These are phyloP conservation scores for Apostichopus parvimensis DNA, from an alignment of 35 echinoderm and acorn worm species.

Conservation along the genomic window DNA sequence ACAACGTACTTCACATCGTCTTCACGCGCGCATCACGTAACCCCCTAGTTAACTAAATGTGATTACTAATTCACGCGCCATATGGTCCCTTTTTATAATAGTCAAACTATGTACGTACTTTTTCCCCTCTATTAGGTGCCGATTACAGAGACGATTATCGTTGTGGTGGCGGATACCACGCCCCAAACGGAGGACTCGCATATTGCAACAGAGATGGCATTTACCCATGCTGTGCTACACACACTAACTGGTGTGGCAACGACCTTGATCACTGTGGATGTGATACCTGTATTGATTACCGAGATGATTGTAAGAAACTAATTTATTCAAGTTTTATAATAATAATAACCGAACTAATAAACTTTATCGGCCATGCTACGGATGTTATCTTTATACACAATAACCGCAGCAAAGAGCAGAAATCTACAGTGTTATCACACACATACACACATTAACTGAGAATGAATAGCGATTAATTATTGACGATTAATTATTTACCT, in stretches of 20 bases:
- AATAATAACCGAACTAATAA: not conserved
- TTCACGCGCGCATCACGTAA: too few species aligned
- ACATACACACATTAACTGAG: not conserved
- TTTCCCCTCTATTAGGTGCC: not conserved
- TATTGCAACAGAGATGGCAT: not conserved
- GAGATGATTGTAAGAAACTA: constrained; percentile 16
- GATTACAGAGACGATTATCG: constrained; percentile 3
- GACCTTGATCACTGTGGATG: constrained; percentile 25
- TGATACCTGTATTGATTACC: constrained; percentile 18
- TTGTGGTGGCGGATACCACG: constrained; percentile 12
- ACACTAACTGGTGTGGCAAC: constrained; percentile 32
- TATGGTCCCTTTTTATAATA: too few species aligned
- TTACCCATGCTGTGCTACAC: constrained; percentile 4
- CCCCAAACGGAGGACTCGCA: not conserved
- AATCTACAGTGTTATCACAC: not conserved
- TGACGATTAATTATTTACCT: not conserved
- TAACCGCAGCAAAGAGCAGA: not conserved
- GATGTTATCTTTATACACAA: not conserved
- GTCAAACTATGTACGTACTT: too few species aligned
- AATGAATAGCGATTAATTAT: not conserved
- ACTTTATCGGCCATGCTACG: not conserved
- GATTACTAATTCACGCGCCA: too few species aligned
- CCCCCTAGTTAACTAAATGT: too few species aligned
- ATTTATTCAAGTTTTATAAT: not conserved
- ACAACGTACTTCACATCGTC: too few species aligned